phyloP scores from a whole-genome alignment of 2,113 vertebrate genomes.

The Cavia porcellus region DNA sequence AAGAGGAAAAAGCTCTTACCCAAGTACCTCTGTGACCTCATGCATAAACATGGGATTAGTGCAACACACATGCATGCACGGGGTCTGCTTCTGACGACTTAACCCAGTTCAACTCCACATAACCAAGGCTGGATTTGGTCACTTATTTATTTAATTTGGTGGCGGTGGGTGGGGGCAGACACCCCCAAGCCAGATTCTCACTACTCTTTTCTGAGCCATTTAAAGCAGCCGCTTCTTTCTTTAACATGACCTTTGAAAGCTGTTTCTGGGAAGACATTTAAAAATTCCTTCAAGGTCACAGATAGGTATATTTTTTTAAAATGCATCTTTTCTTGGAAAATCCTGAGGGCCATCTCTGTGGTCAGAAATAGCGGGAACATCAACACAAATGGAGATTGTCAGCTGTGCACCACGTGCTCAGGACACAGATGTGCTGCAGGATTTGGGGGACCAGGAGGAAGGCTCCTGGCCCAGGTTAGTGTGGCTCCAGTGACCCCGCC shows the following conservation, averaged over 20 bases:
- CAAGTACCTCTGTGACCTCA: constrained; percentile 91
- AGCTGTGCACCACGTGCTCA: constrained; percentile 80
- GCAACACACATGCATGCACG: constrained; percentile 81
- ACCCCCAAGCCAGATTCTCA: constrained; percentile 1
- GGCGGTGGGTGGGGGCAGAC: background rate
- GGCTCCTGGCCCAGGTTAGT: background rate
- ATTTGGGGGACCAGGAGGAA: constrained; percentile 65
- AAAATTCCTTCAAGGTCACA: constrained; percentile 3
- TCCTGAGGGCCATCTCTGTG: constrained; percentile 75
- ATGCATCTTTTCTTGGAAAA: constrained; percentile 79
- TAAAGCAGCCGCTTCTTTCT: background rate
- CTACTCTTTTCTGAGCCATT: background rate
- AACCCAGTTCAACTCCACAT: constrained; percentile 86
- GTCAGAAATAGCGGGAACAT: constrained; percentile 74
- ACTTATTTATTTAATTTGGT: constrained; percentile 50
- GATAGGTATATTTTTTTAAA: constrained; percentile 58
- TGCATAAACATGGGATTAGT: constrained; percentile 90
- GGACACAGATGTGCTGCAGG: constrained; percentile 78
- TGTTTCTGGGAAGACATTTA: background rate
- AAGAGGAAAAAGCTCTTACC: constrained; percentile 90
- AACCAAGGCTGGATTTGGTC: constrained; percentile 81
- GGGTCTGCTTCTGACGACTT: constrained; percentile 76
- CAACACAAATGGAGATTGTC: constrained; percentile 75
- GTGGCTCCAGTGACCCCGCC: constrained; percentile 27
- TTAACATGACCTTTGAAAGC: background rate